Conservation (phyloP, 2,888 invertebrate species). For the Cyclophora albipunctata region DNA sequence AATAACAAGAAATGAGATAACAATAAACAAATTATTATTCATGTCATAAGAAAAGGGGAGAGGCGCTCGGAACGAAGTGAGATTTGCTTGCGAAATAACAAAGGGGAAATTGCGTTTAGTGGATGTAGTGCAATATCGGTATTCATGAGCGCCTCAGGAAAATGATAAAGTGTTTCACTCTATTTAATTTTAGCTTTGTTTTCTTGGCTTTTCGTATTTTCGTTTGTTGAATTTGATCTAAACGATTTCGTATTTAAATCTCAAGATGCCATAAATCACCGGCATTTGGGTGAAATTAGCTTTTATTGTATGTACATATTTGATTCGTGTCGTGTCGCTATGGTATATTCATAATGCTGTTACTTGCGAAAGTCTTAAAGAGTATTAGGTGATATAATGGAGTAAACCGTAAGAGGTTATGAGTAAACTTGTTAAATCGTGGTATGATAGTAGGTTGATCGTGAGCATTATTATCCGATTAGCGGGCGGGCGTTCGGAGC, state of each 20-base stretch:
- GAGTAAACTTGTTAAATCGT: too few relatives aligned
- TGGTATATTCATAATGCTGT: too few relatives aligned
- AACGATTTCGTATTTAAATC: not conserved
- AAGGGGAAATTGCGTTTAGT: constrained; percentile 37
- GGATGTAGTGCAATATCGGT: constrained; percentile 4
- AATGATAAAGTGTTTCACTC: constrained; percentile 7
- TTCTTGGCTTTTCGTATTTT: not conserved
- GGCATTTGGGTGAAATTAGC: too few relatives aligned
- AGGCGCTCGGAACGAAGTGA: constrained; percentile 30
- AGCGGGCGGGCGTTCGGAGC: constrained; percentile 51
- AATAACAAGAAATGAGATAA: constrained; percentile 42
- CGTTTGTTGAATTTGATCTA: constrained; percentile 1
- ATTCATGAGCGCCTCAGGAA: constrained; percentile 12
- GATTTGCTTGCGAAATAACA: constrained; percentile 40
- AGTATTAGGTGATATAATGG: too few relatives aligned
- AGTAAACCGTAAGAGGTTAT: too few relatives aligned
- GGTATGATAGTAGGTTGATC: constrained; percentile 30
- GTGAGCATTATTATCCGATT: constrained; percentile 65
- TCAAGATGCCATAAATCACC: too few relatives aligned
- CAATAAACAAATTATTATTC: constrained; percentile 57
- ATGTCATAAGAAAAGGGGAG: constrained; percentile 35
- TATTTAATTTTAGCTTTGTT: constrained; percentile 6
- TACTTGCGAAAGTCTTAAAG: too few relatives aligned
- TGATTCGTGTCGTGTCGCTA: too few relatives aligned
- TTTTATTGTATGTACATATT: too few relatives aligned